Percentiles rank a stretch among this genome's conserved stretches.
phyloP scores from a whole-genome alignment of 2,888 invertebrate genomes.

The Bugula neritina region DNA sequence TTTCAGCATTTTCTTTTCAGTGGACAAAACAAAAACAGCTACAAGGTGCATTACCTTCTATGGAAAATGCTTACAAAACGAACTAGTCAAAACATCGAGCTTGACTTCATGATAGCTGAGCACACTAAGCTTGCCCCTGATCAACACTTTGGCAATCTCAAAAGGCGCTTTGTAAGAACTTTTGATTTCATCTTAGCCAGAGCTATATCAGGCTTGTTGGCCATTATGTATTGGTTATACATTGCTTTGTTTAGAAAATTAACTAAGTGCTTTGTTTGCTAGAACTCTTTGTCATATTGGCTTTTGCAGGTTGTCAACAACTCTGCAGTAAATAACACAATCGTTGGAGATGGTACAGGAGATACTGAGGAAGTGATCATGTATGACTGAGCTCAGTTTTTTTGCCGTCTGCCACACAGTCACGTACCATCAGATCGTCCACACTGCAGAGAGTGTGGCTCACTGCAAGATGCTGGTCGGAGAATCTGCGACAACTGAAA shows the following conservation, averaged over 20 bases:
- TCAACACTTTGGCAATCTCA: neutral
- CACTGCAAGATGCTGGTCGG: neutral
- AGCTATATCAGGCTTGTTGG: neutral
- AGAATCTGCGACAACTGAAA: neutral
- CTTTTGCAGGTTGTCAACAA: too few relatives aligned
- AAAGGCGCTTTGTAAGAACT: neutral
- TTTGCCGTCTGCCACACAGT: neutral
- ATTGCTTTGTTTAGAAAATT: neutral
- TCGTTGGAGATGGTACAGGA: neutral
- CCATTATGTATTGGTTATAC: neutral
- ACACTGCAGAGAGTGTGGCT: neutral
- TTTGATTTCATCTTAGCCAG: neutral
- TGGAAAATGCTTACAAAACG: constrained; percentile 30
- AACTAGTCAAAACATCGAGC: neutral
- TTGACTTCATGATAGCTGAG: neutral
- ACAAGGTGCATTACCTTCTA: constrained; percentile 30
- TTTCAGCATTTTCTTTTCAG: neutral
- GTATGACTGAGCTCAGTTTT: neutral
- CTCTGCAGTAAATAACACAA: neutral
- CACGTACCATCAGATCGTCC: neutral
- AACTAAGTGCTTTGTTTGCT: neutral
- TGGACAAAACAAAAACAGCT: constrained; percentile 34
- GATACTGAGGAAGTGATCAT: neutral
- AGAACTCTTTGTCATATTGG: too few relatives aligned
- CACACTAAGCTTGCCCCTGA: neutral